Evolutionary conservation across 2,113 vertebrate species (phyloP).

Genomic region (Recurvirostra avosetta): DNA sequence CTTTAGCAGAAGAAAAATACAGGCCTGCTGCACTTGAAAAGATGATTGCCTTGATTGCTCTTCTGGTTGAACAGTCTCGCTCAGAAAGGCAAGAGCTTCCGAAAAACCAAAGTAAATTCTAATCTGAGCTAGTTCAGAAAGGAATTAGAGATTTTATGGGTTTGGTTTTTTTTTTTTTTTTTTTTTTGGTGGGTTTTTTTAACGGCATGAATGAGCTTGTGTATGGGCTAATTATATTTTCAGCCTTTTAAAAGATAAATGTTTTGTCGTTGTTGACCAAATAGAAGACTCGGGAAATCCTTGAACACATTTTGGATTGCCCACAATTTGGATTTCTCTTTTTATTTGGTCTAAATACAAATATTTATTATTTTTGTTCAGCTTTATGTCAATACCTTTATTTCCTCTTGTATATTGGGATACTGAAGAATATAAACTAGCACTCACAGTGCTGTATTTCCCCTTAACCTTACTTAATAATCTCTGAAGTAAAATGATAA

Average conservation of each 20-base stretch:
- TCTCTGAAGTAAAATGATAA: background rate
- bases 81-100: conserved; percentile 87
- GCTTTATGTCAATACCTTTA: background rate
- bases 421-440: background rate
- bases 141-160: background rate
- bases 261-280: background rate
- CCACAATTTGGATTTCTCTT: background rate
- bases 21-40: conserved; percentile 98
- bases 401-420: background rate
- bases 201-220: background rate
- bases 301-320: background rate
- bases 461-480: background rate
- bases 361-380: background rate
- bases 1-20: conserved; percentile 98
- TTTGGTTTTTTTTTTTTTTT: background rate
- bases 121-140: background rate
- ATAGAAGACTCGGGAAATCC: background rate
- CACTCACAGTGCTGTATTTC: background rate
- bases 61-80: conserved; percentile 96
- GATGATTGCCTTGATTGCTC: conserved; percentile 98
- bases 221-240: background rate
- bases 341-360: background rate
- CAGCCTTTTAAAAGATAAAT: background rate
- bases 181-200: background rate
- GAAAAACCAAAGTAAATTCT: background rate